Conservation (phyloP, 2,888 invertebrate genomes). For the Leucozona laternaria region DNA sequence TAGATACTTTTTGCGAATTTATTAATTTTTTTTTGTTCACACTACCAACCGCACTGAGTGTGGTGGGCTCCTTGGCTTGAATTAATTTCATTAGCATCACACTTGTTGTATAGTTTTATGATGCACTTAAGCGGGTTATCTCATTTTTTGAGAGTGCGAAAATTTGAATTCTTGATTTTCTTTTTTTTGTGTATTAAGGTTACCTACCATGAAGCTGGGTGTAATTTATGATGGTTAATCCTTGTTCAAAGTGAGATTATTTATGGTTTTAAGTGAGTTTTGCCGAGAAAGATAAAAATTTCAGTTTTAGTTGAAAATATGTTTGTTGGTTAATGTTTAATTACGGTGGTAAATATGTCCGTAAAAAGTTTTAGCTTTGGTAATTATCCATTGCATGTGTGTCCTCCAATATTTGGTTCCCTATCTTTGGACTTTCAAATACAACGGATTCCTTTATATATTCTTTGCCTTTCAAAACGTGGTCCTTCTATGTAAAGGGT, state of each 20-base stretch:
- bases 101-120: slow-evolving; percentile 63
- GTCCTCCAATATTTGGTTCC: no score
- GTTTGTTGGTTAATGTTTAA: not conserved
- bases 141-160: slow-evolving; percentile 47
- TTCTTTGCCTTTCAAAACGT: no score
- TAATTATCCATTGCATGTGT: not conserved
- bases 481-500: no score
- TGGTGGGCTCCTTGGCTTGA: slow-evolving; percentile 5
- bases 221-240: slow-evolving; percentile 1
- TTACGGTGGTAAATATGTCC: not conserved
- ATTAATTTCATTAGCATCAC: slow-evolving; percentile 43
- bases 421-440: no score
- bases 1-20: not conserved
- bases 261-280: not conserved
- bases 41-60: not conserved
- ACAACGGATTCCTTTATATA: no score
- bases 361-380: not conserved
- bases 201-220: not conserved
- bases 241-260: not conserved
- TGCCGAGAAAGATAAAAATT: not conserved
- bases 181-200: not conserved
- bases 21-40: not conserved
- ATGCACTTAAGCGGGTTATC: slow-evolving; percentile 66
- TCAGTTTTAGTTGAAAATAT: not conserved
- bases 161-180: slow-evolving; percentile 38